Evolutionary conservation across 2,113 vertebrate genomes (phyloP).

Genomic region (Grantiella picta): DNA sequence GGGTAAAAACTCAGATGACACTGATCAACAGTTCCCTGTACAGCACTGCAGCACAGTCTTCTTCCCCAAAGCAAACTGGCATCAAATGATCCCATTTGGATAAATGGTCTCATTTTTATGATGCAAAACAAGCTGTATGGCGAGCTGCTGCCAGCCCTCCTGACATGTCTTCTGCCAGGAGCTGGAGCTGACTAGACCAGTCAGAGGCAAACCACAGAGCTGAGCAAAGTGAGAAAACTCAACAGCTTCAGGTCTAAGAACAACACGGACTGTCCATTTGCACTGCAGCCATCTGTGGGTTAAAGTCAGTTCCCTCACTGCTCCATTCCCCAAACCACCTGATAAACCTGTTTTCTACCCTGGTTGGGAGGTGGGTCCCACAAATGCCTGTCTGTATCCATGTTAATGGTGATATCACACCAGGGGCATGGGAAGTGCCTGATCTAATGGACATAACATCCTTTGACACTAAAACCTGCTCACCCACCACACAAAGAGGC

Average conservation of each 20-base stretch:
- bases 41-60: neutral
- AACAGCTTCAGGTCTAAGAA: neutral
- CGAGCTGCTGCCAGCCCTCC: neutral
- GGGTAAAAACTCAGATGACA: neutral
- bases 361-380: neutral
- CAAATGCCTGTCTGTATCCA: neutral
- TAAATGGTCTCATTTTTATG: accelerated
- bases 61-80: neutral
- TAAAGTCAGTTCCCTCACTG: neutral
- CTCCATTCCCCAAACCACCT: neutral
- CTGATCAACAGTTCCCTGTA: neutral
- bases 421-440: neutral
- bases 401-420: accelerated
- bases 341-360: neutral
- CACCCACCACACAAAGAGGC: neutral
- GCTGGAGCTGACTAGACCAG: neutral
- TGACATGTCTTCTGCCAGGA: neutral
- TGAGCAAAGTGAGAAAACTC: neutral
- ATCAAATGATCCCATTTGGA: neutral
- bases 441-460: neutral
- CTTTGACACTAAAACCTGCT: neutral
- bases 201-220: neutral
- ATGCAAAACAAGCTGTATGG: neutral
- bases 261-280: neutral
- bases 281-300: neutral